phyloP scores from a whole-genome alignment of 2,888 invertebrate genomes.

The Oithona nana region DNA sequence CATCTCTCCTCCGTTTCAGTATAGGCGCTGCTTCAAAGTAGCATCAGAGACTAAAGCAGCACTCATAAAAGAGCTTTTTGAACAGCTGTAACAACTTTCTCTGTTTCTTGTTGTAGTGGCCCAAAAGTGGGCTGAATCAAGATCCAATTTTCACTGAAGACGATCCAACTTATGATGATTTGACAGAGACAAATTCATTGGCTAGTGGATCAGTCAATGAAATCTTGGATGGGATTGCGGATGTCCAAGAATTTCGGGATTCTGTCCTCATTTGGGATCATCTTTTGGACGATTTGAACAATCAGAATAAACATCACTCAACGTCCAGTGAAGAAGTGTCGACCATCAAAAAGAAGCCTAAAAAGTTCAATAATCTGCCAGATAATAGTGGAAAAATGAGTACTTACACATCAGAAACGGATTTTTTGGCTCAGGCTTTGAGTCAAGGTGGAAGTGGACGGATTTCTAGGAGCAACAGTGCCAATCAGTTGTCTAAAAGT shows the following conservation, averaged over 20 bases:
- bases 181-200: constrained; percentile 1
- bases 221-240: not conserved
- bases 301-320: not conserved
- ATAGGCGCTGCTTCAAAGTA: no score
- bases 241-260: not conserved
- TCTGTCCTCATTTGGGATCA: not conserved
- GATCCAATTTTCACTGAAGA: not conserved
- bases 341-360: not conserved
- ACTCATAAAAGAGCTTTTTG: not conserved
- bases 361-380: not conserved
- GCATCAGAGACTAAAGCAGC: no score
- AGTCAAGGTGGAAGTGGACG: not conserved
- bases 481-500: not conserved
- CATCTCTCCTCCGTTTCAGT: not conserved
- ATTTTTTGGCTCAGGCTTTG: not conserved
- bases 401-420: not conserved
- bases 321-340: not conserved
- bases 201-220: not conserved
- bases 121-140: not conserved
- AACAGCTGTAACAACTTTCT: no score
- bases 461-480: not conserved
- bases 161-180: constrained; percentile 1
- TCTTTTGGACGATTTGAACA: not conserved
- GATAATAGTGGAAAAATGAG: not conserved
- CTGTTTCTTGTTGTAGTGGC: not conserved